Percentiles rank a stretch among this genome's conserved stretches.
Conservation (phyloP, 2,113 vertebrate genomes). For the Nyctibius bracteatus region DNA sequence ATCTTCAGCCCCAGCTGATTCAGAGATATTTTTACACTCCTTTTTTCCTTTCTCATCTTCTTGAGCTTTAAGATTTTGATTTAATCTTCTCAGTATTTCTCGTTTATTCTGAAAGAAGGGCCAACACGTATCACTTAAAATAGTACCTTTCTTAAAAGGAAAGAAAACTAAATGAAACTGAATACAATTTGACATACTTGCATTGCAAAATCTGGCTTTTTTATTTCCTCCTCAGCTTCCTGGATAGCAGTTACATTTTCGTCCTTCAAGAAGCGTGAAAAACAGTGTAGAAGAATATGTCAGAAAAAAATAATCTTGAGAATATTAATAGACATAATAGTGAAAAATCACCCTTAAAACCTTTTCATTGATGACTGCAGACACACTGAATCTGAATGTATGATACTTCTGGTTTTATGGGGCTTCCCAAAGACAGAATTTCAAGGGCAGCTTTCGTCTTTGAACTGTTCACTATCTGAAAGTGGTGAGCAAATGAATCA, state of each 20-base stretch:
- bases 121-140: background rate
- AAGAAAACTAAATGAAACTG: background rate
- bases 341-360: background rate
- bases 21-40: background rate
- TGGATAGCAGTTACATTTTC: slow-evolving; percentile 43
- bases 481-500: background rate
- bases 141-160: background rate
- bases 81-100: slow-evolving; percentile 90
- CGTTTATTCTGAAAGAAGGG: slow-evolving; percentile 82
- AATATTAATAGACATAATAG: background rate
- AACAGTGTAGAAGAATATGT: background rate
- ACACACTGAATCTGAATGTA: background rate
- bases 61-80: slow-evolving; percentile 88
- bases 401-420: background rate
- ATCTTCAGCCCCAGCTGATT: slow-evolving; percentile 26
- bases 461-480: background rate
- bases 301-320: background rate
- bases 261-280: slow-evolving; percentile 63
- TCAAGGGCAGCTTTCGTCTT: background rate
- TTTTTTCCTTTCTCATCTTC: slow-evolving; percentile 62
- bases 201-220: slow-evolving; percentile 61
- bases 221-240: slow-evolving; percentile 63
- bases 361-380: background rate
- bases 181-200: slow-evolving; percentile 70
- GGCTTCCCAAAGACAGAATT: background rate